Evolutionary conservation across 2,888 invertebrate species (phyloP).

Genomic region (Drosophila macrospina): DNA sequence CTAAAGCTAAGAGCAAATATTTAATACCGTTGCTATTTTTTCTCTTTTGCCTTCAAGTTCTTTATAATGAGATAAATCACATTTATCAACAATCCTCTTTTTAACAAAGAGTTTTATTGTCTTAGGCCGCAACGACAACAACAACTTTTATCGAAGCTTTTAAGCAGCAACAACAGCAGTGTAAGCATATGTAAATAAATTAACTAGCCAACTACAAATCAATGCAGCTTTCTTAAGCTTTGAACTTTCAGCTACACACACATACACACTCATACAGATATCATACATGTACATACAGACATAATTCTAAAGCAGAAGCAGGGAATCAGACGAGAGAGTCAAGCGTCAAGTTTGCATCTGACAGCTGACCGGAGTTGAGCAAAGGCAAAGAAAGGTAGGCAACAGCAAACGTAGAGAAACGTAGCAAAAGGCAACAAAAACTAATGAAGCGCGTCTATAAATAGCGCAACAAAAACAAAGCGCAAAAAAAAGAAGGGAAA

Average conservation of each 20-base stretch:
- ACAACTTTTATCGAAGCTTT: conserved; percentile 9
- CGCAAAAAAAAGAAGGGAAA: neutral
- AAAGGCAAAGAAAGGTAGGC: conserved; percentile 26
- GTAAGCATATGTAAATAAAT: conserved; percentile 19
- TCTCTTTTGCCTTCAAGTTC: neutral
- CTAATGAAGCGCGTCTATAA: conserved; percentile 63
- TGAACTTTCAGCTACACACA: conserved; percentile 16
- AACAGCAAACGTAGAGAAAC: neutral
- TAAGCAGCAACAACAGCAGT: conserved; percentile 3
- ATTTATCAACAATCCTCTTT: conserved; percentile 14
- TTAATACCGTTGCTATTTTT: conserved; percentile 1
- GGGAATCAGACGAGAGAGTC: conserved; percentile 17
- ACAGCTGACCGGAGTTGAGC: conserved; percentile 36
- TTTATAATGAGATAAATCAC: neutral
- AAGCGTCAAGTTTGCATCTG: conserved; percentile 44
- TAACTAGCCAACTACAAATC: conserved; percentile 20
- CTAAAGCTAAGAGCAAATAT: neutral
- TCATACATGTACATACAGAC: neutral
- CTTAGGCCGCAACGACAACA: conserved; percentile 3
- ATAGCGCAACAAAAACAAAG: conserved; percentile 49
- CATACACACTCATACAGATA: neutral
- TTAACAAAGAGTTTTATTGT: conserved; percentile 19
- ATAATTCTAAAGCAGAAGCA: conserved; percentile 32
- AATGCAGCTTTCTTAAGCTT: conserved; percentile 46
- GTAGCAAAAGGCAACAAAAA: conserved; percentile 36